Conservation (phyloP, 2,888 invertebrate genomes). For the Parascotia fuliginaria region DNA sequence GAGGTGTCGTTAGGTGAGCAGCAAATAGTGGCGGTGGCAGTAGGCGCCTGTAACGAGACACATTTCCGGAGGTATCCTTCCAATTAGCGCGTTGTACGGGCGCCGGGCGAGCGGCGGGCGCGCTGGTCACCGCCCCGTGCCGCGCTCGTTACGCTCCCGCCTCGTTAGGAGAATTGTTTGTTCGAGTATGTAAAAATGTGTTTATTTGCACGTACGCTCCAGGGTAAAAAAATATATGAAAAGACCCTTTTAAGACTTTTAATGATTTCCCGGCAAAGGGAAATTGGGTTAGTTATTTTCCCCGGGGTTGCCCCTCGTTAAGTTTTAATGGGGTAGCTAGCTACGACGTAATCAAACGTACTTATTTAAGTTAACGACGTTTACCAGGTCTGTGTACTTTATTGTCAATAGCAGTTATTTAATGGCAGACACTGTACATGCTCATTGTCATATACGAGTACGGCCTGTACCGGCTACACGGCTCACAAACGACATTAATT, state of each 20-base stretch:
- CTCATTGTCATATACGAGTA: conserved; percentile 42
- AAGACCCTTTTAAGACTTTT: conserved; percentile 86
- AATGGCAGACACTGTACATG: conserved; percentile 41
- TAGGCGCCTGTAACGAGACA: conserved; percentile 77
- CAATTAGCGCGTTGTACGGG: conserved; percentile 70
- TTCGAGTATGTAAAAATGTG: conserved; percentile 86
- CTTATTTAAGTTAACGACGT: conserved; percentile 84
- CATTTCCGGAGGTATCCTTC: conserved; percentile 78
- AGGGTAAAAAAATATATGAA: conserved; percentile 84
- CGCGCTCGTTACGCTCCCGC: conserved; percentile 79
- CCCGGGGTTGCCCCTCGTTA: conserved; percentile 85
- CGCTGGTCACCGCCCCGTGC: conserved; percentile 39
- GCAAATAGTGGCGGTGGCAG: conserved; percentile 46
- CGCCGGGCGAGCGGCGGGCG: conserved; percentile 39
- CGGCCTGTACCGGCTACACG: too few species aligned
- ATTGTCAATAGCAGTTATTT: conserved; percentile 75
- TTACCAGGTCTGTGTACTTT: conserved; percentile 74
- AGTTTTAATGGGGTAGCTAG: conserved; percentile 86
- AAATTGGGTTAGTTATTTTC: conserved; percentile 86
- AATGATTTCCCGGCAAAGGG: conserved; percentile 86
- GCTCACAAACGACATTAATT: conserved; percentile 47
- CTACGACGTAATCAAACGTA: conserved; percentile 85
- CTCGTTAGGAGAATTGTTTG: conserved; percentile 85
- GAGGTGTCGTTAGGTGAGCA: conserved; percentile 61
- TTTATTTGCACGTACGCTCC: conserved; percentile 85